Percentiles rank a stretch among this genome's conserved stretches.
Evolutionary conservation across 2,797 vertebrate genomes (phyloP).

Genomic region (Malacoctenus gilli): DNA sequence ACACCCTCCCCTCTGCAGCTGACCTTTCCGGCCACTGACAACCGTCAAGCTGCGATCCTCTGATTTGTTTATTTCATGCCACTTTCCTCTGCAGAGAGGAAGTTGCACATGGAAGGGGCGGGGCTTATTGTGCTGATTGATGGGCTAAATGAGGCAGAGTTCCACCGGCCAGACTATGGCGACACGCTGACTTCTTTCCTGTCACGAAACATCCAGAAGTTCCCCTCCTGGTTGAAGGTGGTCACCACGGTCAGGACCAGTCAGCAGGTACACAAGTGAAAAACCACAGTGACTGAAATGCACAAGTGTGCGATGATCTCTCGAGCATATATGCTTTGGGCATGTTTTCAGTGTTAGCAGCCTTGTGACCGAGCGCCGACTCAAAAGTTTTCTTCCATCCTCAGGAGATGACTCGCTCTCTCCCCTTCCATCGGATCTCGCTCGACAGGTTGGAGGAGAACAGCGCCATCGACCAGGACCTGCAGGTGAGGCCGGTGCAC

Average conservation of each 20-base stretch:
- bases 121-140: slow-evolving; percentile 95
- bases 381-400: not conserved
- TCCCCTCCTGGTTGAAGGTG: slow-evolving; percentile 95
- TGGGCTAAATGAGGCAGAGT: slow-evolving; percentile 96
- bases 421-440: slow-evolving; percentile 95
- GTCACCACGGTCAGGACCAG: slow-evolving; percentile 94
- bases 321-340: no score
- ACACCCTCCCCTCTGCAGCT: no score
- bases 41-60: no score
- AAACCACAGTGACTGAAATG: no score
- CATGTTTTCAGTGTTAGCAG: no score
- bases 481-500: no score
- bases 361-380: no score
- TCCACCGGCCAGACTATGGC: slow-evolving; percentile 97
- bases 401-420: slow-evolving; percentile 91
- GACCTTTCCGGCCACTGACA: no score
- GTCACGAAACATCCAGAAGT: slow-evolving; percentile 90
- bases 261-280: slow-evolving; percentile 82
- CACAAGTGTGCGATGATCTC: no score
- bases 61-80: no score
- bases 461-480: slow-evolving; percentile 93
- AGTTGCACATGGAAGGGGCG: slow-evolving; percentile 86
- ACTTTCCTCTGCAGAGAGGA: slow-evolving; percentile 85
- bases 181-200: slow-evolving; percentile 96
- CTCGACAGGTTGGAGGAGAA: slow-evolving; percentile 93